Conservation (phyloP, 2,888 invertebrate species). For the Hololepta plana region DNA sequence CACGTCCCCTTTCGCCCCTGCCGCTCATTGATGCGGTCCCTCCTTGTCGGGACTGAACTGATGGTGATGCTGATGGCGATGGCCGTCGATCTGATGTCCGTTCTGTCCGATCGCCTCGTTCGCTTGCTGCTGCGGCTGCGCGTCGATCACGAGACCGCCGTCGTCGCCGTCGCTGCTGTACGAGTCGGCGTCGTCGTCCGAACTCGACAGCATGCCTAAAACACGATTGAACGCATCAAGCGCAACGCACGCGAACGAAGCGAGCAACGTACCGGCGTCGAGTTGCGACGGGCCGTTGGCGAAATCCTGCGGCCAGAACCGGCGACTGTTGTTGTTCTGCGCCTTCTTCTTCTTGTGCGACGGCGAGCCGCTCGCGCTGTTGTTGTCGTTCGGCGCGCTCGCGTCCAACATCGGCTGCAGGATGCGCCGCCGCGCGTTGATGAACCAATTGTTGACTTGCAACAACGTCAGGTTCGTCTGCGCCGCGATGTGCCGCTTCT, state of each 20-base stretch:
- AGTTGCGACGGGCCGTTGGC: conserved; percentile 40
- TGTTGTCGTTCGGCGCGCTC: conserved; percentile 27
- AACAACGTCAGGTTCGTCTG: conserved; percentile 76
- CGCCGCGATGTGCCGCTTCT: conserved; percentile 75
- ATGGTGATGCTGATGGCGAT: conserved; percentile 16
- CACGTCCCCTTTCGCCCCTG: not conserved
- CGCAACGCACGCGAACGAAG: not conserved
- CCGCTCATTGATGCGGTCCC: not conserved
- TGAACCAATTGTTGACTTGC: conserved; percentile 91
- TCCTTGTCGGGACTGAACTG: conserved; percentile 13
- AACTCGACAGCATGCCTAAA: conserved; percentile 40
- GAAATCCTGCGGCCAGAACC: conserved; percentile 60
- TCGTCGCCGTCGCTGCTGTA: conserved; percentile 37
- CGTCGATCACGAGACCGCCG: conserved; percentile 30
- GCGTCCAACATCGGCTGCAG: conserved; percentile 84
- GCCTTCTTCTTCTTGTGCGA: conserved; percentile 36
- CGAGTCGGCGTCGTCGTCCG: conserved; percentile 38
- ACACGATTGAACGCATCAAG: conserved; percentile 6
- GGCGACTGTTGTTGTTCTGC: conserved; percentile 40
- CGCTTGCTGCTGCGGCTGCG: conserved; percentile 9
- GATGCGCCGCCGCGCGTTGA: conserved; percentile 80
- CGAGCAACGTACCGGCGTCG: conserved; percentile 33
- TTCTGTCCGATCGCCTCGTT: conserved; percentile 10
- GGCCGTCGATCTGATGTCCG: conserved; percentile 20
- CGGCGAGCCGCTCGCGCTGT: conserved; percentile 14